phyloP scores from a whole-genome alignment of 2,797 vertebrate species.

The Hapalemur alaotrensis region DNA sequence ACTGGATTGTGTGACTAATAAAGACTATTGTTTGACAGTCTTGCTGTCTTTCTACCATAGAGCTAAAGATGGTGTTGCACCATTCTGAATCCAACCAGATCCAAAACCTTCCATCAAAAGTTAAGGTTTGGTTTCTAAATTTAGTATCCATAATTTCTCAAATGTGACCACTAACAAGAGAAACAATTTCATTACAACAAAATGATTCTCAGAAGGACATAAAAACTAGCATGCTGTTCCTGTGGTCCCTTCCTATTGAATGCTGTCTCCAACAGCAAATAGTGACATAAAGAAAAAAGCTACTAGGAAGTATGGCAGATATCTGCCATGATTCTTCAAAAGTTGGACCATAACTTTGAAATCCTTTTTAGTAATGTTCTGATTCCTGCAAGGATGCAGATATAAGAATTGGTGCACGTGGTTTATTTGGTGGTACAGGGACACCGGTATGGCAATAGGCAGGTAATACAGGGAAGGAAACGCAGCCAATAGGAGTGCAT shows the following conservation, averaged over 20 bases:
- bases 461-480: not conserved
- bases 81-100: not conserved
- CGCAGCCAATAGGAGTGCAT: not conserved
- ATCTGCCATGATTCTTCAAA: not conserved
- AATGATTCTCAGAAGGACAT: not conserved
- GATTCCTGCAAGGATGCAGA: not conserved
- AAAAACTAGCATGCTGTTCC: not conserved
- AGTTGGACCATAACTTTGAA: not conserved
- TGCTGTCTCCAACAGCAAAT: not conserved
- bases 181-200: not conserved
- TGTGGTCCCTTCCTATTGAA: not conserved
- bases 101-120: not conserved
- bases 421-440: not conserved
- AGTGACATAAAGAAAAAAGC: not conserved
- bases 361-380: not conserved
- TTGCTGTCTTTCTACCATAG: not conserved
- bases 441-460: not conserved
- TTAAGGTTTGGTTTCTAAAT: constrained; percentile 19
- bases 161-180: not conserved
- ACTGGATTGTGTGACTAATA: not conserved
- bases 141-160: not conserved
- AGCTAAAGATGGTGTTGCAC: not conserved
- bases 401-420: not conserved
- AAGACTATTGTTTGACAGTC: not conserved
- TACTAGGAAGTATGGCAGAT: not conserved